phyloP scores from a whole-genome alignment of 2,113 vertebrate genomes.

The Python bivittatus region DNA sequence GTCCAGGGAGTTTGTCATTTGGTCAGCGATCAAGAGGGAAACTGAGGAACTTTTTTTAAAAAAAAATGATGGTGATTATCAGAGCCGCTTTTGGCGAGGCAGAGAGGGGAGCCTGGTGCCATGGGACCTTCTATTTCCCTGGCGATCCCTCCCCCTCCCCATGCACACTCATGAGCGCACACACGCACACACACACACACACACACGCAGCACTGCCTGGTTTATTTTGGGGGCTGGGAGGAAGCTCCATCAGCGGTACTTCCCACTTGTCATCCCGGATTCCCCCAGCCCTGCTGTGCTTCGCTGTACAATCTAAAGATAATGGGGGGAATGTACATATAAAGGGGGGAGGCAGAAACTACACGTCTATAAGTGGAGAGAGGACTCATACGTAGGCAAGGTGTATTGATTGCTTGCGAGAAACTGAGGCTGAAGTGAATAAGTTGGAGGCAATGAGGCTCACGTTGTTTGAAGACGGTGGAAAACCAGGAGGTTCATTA shows the following conservation, averaged over 20 bases:
- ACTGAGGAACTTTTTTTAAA: background rate
- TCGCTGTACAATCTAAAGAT: conserved; percentile 55
- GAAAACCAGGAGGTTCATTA: background rate
- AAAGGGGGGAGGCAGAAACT: conserved; percentile 49
- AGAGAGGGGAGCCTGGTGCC: too few species aligned
- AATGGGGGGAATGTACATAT: background rate
- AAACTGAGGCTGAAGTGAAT: conserved; percentile 59
- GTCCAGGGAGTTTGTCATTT: background rate
- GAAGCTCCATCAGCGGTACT: background rate
- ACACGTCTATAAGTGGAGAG: conserved; percentile 30
- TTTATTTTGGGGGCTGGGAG: background rate
- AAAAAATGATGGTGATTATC: background rate
- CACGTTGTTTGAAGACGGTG: background rate
- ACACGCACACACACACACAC: background rate
- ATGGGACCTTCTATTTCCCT: background rate
- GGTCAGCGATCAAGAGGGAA: background rate
- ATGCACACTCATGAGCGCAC: background rate
- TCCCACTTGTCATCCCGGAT: background rate
- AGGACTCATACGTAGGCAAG: conserved; percentile 54
- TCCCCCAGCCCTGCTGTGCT: conserved; percentile 10
- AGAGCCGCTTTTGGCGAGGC: background rate
- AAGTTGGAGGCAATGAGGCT: conserved; percentile 71
- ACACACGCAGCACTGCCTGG: background rate
- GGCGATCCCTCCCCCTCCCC: background rate
- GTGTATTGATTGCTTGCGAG: conserved; percentile 58